Evolutionary conservation across 2,888 invertebrate genomes (phyloP).

Genomic region (Cryptocephalus moraei): DNA sequence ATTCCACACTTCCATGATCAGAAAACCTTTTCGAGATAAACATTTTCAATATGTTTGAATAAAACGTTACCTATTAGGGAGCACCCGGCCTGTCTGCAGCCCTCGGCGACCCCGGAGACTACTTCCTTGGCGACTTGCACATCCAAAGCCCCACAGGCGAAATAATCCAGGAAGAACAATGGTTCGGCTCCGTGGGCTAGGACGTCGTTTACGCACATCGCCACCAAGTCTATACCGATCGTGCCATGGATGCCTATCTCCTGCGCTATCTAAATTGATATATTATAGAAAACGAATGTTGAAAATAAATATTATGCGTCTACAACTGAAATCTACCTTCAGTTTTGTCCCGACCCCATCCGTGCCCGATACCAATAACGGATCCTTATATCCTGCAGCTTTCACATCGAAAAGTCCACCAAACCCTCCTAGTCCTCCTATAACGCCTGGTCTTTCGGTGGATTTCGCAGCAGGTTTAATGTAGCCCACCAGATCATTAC

Average conservation of each 20-base stretch:
- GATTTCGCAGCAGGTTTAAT: slow-evolving; percentile 75
- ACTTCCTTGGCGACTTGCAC: slow-evolving; percentile 67
- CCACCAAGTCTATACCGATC: slow-evolving; percentile 91
- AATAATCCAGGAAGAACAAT: slow-evolving; percentile 93
- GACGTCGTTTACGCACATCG: slow-evolving; percentile 97
- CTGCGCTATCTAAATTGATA: slow-evolving; percentile 61
- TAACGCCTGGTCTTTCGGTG: slow-evolving; percentile 67
- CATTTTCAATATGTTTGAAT: no score
- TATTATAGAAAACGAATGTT: background rate
- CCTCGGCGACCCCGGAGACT: slow-evolving; percentile 78
- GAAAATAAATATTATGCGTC: background rate
- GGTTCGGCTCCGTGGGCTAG: slow-evolving; percentile 93
- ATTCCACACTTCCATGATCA: no score
- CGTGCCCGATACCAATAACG: slow-evolving; percentile 85
- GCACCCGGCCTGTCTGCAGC: slow-evolving; percentile 78
- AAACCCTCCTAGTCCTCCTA: slow-evolving; percentile 83
- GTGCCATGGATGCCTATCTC: slow-evolving; percentile 66
- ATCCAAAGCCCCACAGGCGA: slow-evolving; percentile 81
- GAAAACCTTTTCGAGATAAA: no score
- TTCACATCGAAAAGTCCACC: slow-evolving; percentile 86
- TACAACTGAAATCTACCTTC: slow-evolving; percentile 48
- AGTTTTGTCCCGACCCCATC: slow-evolving; percentile 97
- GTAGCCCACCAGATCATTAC: slow-evolving; percentile 71
- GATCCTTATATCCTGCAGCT: slow-evolving; percentile 62
- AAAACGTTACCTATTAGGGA: slow-evolving; percentile 65